Conservation (phyloP, 2,797 vertebrate genomes). For the Hapalemur alaotrensis region DNA sequence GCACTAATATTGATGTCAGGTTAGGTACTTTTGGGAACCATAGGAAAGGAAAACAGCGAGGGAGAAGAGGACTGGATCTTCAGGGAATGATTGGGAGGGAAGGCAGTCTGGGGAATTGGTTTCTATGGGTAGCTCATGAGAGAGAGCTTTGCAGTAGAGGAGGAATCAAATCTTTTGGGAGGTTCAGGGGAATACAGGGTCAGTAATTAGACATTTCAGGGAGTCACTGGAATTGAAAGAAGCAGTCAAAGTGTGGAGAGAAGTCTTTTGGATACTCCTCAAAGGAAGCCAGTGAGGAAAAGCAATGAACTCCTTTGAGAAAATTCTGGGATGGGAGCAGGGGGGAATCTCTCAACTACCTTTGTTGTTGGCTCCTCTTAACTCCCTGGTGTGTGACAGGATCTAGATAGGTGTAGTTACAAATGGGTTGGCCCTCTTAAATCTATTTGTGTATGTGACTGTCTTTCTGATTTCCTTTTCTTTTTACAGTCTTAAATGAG, state of each 20-base stretch:
- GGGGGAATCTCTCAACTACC: background rate
- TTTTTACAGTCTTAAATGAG: slow-evolving; percentile 73
- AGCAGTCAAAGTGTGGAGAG: background rate
- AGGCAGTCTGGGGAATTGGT: slow-evolving; percentile 59
- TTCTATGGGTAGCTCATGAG: slow-evolving; percentile 72
- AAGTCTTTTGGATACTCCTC: slow-evolving; percentile 25
- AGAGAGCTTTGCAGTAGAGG: slow-evolving; percentile 39
- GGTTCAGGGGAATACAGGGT: background rate
- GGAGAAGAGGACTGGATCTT: slow-evolving; percentile 65
- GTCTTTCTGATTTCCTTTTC: slow-evolving; percentile 61
- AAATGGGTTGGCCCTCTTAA: slow-evolving; percentile 44
- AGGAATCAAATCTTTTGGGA: slow-evolving; percentile 26
- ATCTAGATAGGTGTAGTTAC: slow-evolving; percentile 28
- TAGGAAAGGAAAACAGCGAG: slow-evolving; percentile 53
- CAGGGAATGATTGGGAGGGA: slow-evolving; percentile 58
- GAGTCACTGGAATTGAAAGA: background rate
- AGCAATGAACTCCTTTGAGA: background rate
- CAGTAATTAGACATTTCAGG: background rate
- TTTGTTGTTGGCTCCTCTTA: slow-evolving; percentile 48
- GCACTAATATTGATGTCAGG: slow-evolving; percentile 54
- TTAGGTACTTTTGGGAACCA: slow-evolving; percentile 63
- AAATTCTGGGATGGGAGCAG: background rate
- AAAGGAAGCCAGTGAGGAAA: background rate
- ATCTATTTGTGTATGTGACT: slow-evolving; percentile 70
- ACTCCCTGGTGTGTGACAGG: background rate